Conservation (phyloP, 2,888 invertebrate genomes). For the Macrophya annulata region DNA sequence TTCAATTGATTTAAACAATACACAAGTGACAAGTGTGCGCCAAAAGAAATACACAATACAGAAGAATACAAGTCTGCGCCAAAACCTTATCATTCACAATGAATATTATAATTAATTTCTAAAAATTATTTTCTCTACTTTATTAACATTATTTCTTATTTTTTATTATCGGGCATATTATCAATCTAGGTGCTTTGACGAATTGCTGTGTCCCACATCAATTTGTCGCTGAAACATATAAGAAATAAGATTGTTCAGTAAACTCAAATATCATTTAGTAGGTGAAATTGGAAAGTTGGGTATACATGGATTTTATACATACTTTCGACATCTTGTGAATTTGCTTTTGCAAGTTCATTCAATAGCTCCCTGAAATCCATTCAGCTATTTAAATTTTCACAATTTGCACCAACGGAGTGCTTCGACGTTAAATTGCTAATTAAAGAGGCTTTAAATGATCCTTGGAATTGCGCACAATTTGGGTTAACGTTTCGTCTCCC, state of each 20-base stretch:
- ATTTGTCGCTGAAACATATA: neutral
- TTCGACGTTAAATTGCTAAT: neutral
- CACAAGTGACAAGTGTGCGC: too few species aligned
- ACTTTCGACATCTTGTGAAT: neutral
- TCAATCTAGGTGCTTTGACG: neutral
- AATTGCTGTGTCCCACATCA: neutral
- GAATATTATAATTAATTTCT: too few species aligned
- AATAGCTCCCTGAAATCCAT: constrained; percentile 4
- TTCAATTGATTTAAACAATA: too few species aligned
- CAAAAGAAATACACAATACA: too few species aligned
- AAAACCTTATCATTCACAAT: too few species aligned
- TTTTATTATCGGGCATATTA: neutral
- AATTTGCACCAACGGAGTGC: constrained; percentile 35
- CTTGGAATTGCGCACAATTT: constrained; percentile 3
- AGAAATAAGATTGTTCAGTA: constrained; percentile 1
- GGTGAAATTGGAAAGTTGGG: neutral
- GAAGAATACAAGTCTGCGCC: too few species aligned
- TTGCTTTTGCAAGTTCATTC: neutral
- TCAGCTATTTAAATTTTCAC: constrained; percentile 21
- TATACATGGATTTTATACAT: neutral
- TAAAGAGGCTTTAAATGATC: neutral
- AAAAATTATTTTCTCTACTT: neutral
- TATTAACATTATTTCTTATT: constrained; percentile 5
- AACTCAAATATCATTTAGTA: neutral
- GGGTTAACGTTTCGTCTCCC: neutral